Conservation (phyloP, 1,140 invertebrate species). For the Drosophila repleta region DNA sequence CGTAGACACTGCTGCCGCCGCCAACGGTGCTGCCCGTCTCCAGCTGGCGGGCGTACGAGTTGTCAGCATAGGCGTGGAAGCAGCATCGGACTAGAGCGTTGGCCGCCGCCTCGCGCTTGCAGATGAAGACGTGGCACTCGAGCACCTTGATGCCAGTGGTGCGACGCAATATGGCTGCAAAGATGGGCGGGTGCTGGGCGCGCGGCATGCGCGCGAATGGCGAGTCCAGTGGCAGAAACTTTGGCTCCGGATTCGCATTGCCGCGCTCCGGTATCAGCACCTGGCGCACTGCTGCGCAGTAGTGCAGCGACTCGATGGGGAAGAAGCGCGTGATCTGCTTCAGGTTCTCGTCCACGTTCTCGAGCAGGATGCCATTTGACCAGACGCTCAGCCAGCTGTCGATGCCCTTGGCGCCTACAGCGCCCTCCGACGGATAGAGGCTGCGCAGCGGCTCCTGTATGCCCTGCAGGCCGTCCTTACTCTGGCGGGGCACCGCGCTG, state of each 20-base stretch:
- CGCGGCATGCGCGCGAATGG: constrained; percentile 96
- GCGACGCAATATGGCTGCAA: constrained; percentile 96
- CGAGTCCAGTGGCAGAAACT: constrained; percentile 98
- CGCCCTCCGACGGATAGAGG: constrained; percentile 92
- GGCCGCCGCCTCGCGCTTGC: constrained; percentile 96
- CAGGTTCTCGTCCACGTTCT: constrained; percentile 98
- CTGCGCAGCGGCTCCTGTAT: constrained; percentile 98
- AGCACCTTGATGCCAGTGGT: constrained; percentile 99
- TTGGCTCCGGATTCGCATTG: constrained; percentile 86
- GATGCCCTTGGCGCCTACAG: constrained; percentile 95
- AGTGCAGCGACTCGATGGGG: constrained; percentile 97
- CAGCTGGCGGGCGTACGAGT: constrained; percentile 94
- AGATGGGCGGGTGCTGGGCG: constrained; percentile 96
- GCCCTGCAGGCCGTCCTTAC: constrained; percentile 98
- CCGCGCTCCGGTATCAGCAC: constrained; percentile 87
- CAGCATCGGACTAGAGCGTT: constrained; percentile 97
- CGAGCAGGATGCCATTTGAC: constrained; percentile 97
- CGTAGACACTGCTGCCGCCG: constrained; percentile 75
- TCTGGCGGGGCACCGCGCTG: constrained; percentile 98
- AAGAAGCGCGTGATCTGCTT: constrained; percentile 98
- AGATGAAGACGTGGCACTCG: constrained; percentile 99
- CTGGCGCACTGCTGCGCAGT: constrained; percentile 98
- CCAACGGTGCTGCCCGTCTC: constrained; percentile 85
- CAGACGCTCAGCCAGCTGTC: constrained; percentile 99
- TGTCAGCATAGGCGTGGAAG: constrained; percentile 97